Percentiles rank a stretch among this genome's conserved stretches.
Evolutionary conservation across 2,797 vertebrate species (phyloP).

Genomic region (Zalophus californianus): DNA sequence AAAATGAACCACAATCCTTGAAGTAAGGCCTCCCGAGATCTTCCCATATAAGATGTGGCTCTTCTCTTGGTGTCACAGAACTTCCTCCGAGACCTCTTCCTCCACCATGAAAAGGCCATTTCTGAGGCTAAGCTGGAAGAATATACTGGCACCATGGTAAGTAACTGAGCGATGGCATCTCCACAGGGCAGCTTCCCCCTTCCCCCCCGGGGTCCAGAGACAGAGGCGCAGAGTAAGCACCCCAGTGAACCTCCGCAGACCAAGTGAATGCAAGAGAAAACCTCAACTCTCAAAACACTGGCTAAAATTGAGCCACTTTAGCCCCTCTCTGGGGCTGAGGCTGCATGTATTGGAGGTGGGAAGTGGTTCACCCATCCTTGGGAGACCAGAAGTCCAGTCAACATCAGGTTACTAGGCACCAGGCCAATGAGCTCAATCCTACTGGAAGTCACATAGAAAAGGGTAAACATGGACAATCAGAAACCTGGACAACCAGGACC

Average conservation of each 20-base stretch:
- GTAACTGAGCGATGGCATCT: background rate
- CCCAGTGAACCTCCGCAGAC: background rate
- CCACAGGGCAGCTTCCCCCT: fast-evolving
- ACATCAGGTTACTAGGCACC: background rate
- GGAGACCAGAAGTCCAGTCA: background rate
- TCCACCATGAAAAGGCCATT: constrained; percentile 91
- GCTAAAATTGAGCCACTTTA: background rate
- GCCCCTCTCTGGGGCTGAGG: background rate
- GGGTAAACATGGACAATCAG: background rate
- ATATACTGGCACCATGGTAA: constrained; percentile 96
- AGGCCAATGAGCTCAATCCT: background rate
- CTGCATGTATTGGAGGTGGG: background rate
- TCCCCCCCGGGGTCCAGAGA: background rate
- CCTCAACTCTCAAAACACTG: background rate
- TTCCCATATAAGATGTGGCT: background rate
- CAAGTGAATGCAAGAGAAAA: background rate
- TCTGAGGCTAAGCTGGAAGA: constrained; percentile 93
- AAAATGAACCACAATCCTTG: background rate
- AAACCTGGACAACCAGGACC: background rate
- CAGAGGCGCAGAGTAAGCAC: no score
- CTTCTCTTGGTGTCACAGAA: constrained; percentile 85
- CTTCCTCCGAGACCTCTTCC: constrained; percentile 95
- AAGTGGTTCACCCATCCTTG: background rate
- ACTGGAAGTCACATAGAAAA: background rate
- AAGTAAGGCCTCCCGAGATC: background rate